Conservation (phyloP, 1,140 invertebrate genomes). For the Psilanteris sp. region DNA sequence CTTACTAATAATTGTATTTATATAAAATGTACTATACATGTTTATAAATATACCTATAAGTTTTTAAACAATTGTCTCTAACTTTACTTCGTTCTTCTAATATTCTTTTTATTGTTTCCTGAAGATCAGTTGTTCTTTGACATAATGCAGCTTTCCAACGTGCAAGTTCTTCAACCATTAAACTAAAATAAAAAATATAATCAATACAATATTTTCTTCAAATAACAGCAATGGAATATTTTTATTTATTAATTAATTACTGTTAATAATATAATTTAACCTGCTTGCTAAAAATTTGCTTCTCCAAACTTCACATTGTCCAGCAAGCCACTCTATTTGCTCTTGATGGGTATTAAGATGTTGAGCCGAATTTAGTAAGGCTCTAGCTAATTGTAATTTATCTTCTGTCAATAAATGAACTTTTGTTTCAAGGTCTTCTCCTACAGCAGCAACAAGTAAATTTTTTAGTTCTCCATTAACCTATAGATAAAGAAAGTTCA, state of each 20-base stretch:
- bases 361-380: constrained; percentile 90
- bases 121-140: constrained; percentile 87
- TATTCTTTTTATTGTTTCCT: constrained; percentile 86
- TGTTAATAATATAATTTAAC: constrained; percentile 68
- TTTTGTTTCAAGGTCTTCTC: constrained; percentile 93
- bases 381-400: constrained; percentile 91
- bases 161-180: constrained; percentile 94
- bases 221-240: too few relatives aligned
- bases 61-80: constrained; percentile 85
- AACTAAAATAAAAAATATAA: constrained; percentile 78
- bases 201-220: too few relatives aligned
- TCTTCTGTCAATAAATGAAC: constrained; percentile 94
- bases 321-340: constrained; percentile 93
- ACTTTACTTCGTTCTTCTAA: constrained; percentile 87
- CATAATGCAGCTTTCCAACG: constrained; percentile 89
- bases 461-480: constrained; percentile 96
- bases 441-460: constrained; percentile 94
- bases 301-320: constrained; percentile 96
- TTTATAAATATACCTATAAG: constrained; percentile 79
- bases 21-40: neutral
- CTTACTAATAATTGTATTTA: too few relatives aligned
- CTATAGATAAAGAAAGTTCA: constrained; percentile 75
- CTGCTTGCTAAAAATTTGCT: constrained; percentile 97
- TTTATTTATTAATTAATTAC: too few relatives aligned
- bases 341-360: constrained; percentile 92